These are phyloP conservation scores for Macrochelys suwanniensis DNA, from an alignment of 2,797 vertebrate species.

Conservation along the genomic window DNA sequence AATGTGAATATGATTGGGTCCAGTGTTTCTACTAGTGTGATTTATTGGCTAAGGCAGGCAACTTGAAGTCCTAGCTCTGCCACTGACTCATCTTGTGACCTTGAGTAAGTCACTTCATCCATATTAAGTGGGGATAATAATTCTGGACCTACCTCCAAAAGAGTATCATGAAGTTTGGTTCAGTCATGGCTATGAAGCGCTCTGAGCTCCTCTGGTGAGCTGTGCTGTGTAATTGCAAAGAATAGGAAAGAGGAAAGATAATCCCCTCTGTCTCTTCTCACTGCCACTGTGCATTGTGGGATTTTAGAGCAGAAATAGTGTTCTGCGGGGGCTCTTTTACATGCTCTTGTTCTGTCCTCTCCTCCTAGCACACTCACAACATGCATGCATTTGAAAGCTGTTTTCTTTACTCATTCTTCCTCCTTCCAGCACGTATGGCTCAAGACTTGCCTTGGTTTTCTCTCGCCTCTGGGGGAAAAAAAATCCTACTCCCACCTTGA, in stretches of 20 bases:
- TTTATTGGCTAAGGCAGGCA: neutral
- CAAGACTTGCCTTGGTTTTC: neutral
- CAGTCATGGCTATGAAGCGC: neutral
- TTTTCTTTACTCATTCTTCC: neutral
- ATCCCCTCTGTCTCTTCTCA: neutral
- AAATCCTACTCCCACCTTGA: neutral
- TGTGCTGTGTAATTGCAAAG: neutral
- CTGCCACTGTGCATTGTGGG: neutral
- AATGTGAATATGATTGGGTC: fast-evolving
- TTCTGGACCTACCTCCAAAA: neutral
- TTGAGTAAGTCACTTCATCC: neutral
- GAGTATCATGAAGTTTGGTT: neutral
- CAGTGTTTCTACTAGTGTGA: neutral
- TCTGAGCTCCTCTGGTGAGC: neutral
- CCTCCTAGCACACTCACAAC: neutral
- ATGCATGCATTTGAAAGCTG: neutral
- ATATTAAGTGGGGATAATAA: neutral
- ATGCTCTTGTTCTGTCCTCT: neutral
- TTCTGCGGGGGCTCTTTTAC: neutral
- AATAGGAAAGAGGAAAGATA: neutral
- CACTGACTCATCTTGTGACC: conserved; percentile 22
- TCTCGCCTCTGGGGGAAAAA: neutral
- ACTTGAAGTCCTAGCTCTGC: neutral
- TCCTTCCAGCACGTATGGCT: neutral
- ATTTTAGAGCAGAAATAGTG: neutral